Percentiles rank a stretch among this genome's conserved stretches.
These are phyloP conservation scores for Sminthopsis crassicaudata DNA, from an alignment of 2,113 vertebrate genomes.

Conservation along the genomic window DNA sequence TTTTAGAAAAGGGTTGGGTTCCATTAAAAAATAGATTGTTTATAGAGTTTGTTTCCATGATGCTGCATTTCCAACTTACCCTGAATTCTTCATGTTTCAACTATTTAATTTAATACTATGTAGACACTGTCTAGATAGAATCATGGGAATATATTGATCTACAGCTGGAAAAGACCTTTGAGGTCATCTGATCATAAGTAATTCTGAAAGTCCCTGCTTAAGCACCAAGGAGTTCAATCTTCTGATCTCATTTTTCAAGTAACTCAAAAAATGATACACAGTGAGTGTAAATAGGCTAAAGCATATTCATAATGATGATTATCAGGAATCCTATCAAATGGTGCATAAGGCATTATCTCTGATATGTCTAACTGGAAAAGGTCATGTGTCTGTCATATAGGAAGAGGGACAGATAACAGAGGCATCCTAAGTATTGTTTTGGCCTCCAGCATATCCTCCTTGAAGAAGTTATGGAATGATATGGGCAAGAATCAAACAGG, in stretches of 20 bases:
- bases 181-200: not conserved
- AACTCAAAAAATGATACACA: not conserved
- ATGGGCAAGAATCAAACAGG: not conserved
- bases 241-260: not conserved
- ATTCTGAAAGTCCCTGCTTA: not conserved
- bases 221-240: not conserved
- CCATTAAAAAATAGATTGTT: not conserved
- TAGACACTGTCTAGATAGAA: not conserved
- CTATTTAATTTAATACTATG: not conserved
- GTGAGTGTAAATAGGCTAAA: not conserved
- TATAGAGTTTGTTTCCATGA: slow-evolving; percentile 15
- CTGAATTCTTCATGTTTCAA: not conserved
- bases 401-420: not conserved
- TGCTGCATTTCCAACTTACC: not conserved
- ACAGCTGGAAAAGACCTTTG: not conserved
- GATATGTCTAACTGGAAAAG: not conserved
- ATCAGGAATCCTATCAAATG: not conserved
- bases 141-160: not conserved
- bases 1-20: not conserved
- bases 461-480: not conserved
- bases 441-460: not conserved
- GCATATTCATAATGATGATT: not conserved
- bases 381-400: not conserved
- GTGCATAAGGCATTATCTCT: not conserved
- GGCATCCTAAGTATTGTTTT: not conserved